Conservation (phyloP, 2,888 invertebrate species). For the Belgica antarctica region DNA sequence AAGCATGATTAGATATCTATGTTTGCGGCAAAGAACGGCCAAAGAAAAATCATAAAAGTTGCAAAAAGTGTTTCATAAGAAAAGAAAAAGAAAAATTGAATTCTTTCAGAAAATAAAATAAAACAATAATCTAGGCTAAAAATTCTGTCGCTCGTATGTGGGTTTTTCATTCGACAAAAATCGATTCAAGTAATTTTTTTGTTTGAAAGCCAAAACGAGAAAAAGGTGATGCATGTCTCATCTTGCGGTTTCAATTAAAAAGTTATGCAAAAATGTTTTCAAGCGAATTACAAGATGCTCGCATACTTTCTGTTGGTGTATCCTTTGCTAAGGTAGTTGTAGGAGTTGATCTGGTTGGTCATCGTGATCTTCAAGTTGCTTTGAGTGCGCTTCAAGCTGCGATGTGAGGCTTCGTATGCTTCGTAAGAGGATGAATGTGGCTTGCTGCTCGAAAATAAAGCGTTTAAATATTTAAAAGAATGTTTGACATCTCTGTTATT, state of each 20-base stretch:
- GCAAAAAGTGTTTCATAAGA: background rate
- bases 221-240: conserved; percentile 11
- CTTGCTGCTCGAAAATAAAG: conserved; percentile 39
- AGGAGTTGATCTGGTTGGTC: conserved; percentile 66
- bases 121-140: background rate
- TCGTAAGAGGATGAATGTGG: conserved; percentile 37
- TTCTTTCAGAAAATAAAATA: background rate
- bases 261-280: conserved; percentile 1
- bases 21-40: too few species aligned
- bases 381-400: conserved; percentile 53
- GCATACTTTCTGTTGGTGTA: conserved; percentile 73
- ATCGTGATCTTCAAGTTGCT: conserved; percentile 62
- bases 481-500: too few species aligned
- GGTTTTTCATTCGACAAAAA: conserved; percentile 10
- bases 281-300: conserved; percentile 51
- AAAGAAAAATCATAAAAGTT: background rate
- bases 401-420: conserved; percentile 30
- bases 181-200: conserved; percentile 21
- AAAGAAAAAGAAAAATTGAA: conserved; percentile 1
- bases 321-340: conserved; percentile 72
- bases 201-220: conserved; percentile 15
- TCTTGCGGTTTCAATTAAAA: background rate
- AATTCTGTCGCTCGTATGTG: conserved; percentile 14
- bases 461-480: background rate
- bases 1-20: background rate